Evolutionary conservation across 2,113 vertebrate species (phyloP).

Genomic region (Corythaixoides concolor): DNA sequence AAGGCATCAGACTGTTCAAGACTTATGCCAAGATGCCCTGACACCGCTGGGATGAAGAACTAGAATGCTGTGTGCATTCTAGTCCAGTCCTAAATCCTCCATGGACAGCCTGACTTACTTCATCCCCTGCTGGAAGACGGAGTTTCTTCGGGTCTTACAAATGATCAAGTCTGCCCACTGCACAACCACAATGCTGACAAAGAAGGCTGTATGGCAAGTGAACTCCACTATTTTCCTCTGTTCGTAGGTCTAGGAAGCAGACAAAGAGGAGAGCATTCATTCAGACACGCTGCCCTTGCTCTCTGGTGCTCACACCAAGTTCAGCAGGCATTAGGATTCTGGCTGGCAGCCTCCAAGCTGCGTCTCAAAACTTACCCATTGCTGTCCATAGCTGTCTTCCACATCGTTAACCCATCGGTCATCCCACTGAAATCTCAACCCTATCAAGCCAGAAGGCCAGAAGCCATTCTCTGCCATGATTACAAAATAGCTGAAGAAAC

Average conservation of each 20-base stretch:
- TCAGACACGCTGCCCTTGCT: not conserved
- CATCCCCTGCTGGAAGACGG: constrained; percentile 90
- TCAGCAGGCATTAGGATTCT: not conserved
- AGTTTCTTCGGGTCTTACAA: constrained; percentile 89
- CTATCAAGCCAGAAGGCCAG: constrained; percentile 77
- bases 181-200: constrained; percentile 87
- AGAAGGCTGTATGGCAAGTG: constrained; percentile 89
- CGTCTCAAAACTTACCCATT: constrained; percentile 77
- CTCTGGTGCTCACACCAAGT: not conserved
- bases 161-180: constrained; percentile 90
- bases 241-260: constrained; percentile 79
- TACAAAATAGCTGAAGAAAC: constrained; percentile 87
- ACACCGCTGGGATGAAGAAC: not conserved
- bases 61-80: not conserved
- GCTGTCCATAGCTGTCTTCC: constrained; percentile 85
- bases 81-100: not conserved
- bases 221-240: constrained; percentile 91
- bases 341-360: not conserved
- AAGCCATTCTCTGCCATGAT: constrained; percentile 85
- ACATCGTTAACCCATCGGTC: constrained; percentile 82
- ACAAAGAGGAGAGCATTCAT: not conserved
- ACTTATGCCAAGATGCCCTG: not conserved
- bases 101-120: constrained; percentile 72
- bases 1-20: not conserved
- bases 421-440: constrained; percentile 82